Conservation (phyloP, 64 coral and sea anemone species). For the Orbicella faveolata region DNA sequence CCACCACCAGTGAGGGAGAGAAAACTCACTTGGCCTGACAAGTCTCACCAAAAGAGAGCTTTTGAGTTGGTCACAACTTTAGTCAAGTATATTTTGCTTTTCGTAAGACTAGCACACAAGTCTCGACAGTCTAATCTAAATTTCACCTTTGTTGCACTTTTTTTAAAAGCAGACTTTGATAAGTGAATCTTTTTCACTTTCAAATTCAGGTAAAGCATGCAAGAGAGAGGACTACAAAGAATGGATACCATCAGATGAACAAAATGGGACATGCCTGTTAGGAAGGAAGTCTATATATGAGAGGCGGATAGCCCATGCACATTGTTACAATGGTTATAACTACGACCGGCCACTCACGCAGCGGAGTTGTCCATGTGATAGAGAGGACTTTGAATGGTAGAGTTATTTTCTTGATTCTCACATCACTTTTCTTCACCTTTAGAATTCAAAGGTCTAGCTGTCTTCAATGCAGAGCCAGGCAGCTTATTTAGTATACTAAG, state of each 20-base stretch:
- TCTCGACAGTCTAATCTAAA: too few relatives aligned
- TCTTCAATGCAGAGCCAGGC: too few relatives aligned
- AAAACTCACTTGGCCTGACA: too few relatives aligned
- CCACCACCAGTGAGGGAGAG: too few relatives aligned
- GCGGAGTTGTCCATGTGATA: conserved; percentile 60
- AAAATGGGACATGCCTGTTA: conserved; percentile 76
- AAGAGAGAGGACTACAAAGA: conserved; percentile 69
- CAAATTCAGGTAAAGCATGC: conserved; percentile 63
- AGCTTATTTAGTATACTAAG: too few relatives aligned
- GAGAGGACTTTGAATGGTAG: conserved; percentile 98
- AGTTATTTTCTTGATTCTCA: background rate
- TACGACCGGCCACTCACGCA: conserved; percentile 73
- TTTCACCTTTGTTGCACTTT: too few relatives aligned
- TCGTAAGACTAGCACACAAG: too few relatives aligned
- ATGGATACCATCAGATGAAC: conserved; percentile 80
- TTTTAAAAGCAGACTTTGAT: too few relatives aligned
- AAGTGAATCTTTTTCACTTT: background rate
- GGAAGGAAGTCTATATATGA: conserved; percentile 71
- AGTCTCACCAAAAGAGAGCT: too few relatives aligned
- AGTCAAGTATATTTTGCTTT: too few relatives aligned
- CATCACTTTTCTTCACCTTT: background rate
- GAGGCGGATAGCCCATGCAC: conserved; percentile 76
- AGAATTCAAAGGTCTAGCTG: too few relatives aligned
- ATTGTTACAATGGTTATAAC: conserved; percentile 92
- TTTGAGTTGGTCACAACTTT: too few relatives aligned